Conservation (phyloP, 1,140 invertebrate species). For the Cydia fagiglandana region DNA sequence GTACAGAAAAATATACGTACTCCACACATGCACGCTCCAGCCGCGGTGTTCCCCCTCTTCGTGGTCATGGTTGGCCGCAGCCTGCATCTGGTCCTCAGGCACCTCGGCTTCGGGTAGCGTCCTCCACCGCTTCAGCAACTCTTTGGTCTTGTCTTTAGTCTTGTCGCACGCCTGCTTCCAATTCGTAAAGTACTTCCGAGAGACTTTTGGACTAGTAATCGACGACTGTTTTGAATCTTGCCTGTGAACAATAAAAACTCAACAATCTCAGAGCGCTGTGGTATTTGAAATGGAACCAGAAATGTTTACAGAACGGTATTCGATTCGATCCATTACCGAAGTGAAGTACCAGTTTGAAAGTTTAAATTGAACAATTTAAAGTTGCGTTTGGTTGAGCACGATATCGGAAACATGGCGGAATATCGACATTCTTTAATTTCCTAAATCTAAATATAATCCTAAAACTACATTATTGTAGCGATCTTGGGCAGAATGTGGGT, state of each 20-base stretch:
- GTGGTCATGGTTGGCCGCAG: conserved; percentile 53
- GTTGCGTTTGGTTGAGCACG: conserved; percentile 14
- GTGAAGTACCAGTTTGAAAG: background rate
- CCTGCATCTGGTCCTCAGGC: conserved; percentile 57
- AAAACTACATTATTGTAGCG: background rate
- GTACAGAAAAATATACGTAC: conserved; percentile 71
- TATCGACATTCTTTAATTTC: background rate
- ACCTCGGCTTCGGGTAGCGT: conserved; percentile 81
- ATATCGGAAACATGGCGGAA: background rate
- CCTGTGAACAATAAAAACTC: conserved; percentile 47
- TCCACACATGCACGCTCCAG: conserved; percentile 87
- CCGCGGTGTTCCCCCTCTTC: conserved; percentile 69
- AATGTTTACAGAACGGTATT: background rate
- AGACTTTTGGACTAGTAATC: conserved; percentile 79
- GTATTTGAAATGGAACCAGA: conserved; percentile 28
- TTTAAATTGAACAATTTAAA: conserved; percentile 23
- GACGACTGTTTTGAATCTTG: conserved; percentile 66
- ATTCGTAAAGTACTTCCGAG: conserved; percentile 84
- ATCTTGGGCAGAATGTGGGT: too few relatives aligned
- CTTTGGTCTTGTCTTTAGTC: conserved; percentile 84
- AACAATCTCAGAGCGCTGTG: background rate
- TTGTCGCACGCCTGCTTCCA: conserved; percentile 86
- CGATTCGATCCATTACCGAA: background rate
- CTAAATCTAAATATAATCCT: background rate
- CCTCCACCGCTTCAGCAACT: conserved; percentile 84